These are phyloP conservation scores for Physella acuta DNA, from an alignment of 1,140 invertebrate genomes.

Conservation along the genomic window DNA sequence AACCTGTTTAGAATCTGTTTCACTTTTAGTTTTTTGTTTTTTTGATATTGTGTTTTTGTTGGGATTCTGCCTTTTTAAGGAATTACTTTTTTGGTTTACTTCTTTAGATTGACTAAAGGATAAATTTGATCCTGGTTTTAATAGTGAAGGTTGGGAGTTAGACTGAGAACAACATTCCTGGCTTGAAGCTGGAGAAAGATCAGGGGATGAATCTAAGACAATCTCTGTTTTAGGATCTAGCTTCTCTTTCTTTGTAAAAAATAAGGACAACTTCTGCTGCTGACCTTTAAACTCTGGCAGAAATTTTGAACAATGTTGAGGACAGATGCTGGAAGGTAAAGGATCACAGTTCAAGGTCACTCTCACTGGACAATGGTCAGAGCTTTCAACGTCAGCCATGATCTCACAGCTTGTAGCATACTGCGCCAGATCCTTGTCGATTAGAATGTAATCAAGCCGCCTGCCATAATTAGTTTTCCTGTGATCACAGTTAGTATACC, in stretches of 20 bases:
- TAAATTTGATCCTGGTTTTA: too few relatives aligned
- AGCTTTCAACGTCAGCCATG: conserved; percentile 63
- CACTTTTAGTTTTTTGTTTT: conserved; percentile 1
- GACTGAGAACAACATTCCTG: conserved; percentile 17
- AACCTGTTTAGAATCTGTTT: conserved; percentile 27
- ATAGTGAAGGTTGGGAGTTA: not conserved
- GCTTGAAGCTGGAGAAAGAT: not conserved
- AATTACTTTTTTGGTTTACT: conserved; percentile 23
- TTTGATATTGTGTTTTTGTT: conserved; percentile 8
- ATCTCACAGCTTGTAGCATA: conserved; percentile 58
- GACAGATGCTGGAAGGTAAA: conserved; percentile 50
- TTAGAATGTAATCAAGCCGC: conserved; percentile 66
- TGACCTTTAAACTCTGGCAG: conserved; percentile 65
- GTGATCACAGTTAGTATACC: conserved; percentile 62
- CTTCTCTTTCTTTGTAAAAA: conserved; percentile 48
- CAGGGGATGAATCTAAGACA: too few relatives aligned
- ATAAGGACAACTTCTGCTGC: conserved; percentile 62
- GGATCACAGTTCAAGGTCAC: conserved; percentile 50
- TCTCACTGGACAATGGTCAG: conserved; percentile 67
- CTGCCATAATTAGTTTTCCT: conserved; percentile 66
- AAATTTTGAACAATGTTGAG: conserved; percentile 61
- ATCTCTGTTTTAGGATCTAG: too few relatives aligned
- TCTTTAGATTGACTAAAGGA: not conserved
- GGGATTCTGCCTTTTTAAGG: not conserved
- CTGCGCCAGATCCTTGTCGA: conserved; percentile 51